These are phyloP conservation scores for Atractosteus spatula DNA, from an alignment of 2,113 vertebrate species.

Conservation along the genomic window DNA sequence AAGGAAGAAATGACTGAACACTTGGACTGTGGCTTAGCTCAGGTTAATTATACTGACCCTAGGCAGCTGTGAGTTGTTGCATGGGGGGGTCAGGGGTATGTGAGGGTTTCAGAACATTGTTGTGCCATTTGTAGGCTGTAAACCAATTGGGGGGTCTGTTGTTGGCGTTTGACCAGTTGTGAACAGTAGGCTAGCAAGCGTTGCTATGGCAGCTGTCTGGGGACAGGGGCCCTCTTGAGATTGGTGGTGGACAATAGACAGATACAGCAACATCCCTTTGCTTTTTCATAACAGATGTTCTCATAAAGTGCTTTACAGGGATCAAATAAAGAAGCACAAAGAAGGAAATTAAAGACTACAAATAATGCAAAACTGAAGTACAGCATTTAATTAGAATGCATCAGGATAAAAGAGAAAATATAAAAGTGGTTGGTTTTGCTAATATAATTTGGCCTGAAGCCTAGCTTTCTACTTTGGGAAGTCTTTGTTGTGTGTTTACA, in stretches of 20 bases:
- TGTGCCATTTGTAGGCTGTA: conserved; percentile 36
- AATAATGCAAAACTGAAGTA: conserved; percentile 25
- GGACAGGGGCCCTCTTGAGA: conserved; percentile 18
- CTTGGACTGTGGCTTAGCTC: background rate
- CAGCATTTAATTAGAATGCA: conserved; percentile 36
- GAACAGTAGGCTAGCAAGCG: conserved; percentile 4
- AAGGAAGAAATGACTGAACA: background rate
- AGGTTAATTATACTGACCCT: conserved; percentile 15
- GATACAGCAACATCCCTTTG: conserved; percentile 40
- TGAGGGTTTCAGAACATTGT: conserved; percentile 15
- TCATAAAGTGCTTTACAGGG: conserved; percentile 31
- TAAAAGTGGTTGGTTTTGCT: conserved; percentile 26
- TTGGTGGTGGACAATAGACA: conserved; percentile 50
- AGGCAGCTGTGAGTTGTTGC: background rate
- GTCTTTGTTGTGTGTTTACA: conserved; percentile 11
- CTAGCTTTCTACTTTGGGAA: background rate
- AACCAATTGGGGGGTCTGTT: conserved; percentile 38
- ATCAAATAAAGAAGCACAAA: conserved; percentile 35
- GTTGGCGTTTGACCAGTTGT: conserved; percentile 19
- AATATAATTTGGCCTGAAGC: conserved; percentile 5
- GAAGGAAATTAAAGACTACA: conserved; percentile 37
- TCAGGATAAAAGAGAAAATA: conserved; percentile 24
- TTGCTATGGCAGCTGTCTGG: conserved; percentile 23
- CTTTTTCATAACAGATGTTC: conserved; percentile 25
- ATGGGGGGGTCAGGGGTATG: background rate